Evolutionary conservation across 2,797 vertebrate genomes (phyloP).

Genomic region (Lithobates pipiens): DNA sequence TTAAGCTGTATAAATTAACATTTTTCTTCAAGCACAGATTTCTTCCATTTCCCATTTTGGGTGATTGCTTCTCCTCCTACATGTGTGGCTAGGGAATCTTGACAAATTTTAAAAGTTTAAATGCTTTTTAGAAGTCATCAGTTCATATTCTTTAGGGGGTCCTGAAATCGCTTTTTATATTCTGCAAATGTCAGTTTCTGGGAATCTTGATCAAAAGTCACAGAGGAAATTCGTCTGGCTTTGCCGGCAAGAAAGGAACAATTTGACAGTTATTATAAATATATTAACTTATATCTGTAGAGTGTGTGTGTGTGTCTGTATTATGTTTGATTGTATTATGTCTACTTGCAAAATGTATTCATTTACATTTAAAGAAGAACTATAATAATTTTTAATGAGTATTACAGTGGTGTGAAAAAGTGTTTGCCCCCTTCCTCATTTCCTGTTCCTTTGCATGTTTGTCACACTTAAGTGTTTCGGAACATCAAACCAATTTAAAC

Average conservation of each 20-base stretch:
- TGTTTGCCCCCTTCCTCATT: too few species aligned
- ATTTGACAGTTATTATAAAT: constrained; percentile 4
- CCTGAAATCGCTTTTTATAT: constrained; percentile 42
- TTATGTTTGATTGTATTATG: too few species aligned
- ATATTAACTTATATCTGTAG: not conserved
- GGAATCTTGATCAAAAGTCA: constrained; percentile 33
- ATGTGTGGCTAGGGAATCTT: constrained; percentile 52
- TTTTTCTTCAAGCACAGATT: constrained; percentile 49
- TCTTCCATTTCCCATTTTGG: constrained; percentile 44
- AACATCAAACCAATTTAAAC: too few species aligned
- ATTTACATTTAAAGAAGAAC: too few species aligned
- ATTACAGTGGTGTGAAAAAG: too few species aligned
- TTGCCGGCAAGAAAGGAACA: constrained; percentile 1
- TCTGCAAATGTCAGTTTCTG: constrained; percentile 43
- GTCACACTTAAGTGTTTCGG: too few species aligned
- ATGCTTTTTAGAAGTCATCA: constrained; percentile 49
- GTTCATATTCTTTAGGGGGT: constrained; percentile 47
- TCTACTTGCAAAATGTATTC: too few species aligned
- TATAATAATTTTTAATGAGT: too few species aligned
- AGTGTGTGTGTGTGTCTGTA: too few species aligned
- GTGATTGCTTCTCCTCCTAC: constrained; percentile 46
- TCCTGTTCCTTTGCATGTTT: too few species aligned
- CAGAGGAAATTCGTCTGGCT: constrained; percentile 30
- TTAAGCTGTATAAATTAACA: constrained; percentile 72
- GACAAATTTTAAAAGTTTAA: constrained; percentile 50